Conservation (phyloP, 2,888 invertebrate genomes). For the Trilocha varians region DNA sequence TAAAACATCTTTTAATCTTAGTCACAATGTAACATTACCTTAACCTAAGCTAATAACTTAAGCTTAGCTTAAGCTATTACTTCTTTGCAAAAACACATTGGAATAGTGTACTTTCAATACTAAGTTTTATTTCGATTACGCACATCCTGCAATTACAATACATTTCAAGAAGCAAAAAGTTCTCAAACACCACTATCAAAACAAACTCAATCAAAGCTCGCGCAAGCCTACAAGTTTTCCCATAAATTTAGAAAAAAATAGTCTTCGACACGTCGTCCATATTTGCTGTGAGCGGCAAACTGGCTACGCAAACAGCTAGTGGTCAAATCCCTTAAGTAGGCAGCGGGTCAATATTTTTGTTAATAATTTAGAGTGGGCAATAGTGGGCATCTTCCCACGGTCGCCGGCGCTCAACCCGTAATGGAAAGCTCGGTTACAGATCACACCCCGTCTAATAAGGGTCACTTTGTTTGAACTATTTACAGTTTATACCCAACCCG, state of each 20-base stretch:
- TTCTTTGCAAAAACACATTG: too few relatives aligned
- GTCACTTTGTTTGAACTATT: constrained; percentile 37
- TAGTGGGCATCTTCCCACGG: constrained; percentile 14
- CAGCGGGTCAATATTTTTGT: constrained; percentile 71
- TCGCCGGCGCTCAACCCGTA: constrained; percentile 15
- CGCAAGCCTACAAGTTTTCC: constrained; percentile 43
- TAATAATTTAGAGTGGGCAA: constrained; percentile 63
- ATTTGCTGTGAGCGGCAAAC: constrained; percentile 63
- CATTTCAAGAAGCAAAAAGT: too few relatives aligned
- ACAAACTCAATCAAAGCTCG: not conserved
- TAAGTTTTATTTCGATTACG: too few relatives aligned
- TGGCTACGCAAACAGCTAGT: constrained; percentile 60
- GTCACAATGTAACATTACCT: too few relatives aligned
- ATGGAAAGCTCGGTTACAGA: constrained; percentile 51
- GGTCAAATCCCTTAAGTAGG: constrained; percentile 73
- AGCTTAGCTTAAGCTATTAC: too few relatives aligned
- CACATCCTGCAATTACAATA: too few relatives aligned
- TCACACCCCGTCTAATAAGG: constrained; percentile 42
- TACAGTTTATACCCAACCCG: constrained; percentile 7
- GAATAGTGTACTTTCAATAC: too few relatives aligned
- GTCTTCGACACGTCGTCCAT: constrained; percentile 40
- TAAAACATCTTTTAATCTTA: too few relatives aligned
- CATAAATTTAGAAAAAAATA: constrained; percentile 59
- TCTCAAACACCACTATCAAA: too few relatives aligned
- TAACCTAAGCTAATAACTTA: too few relatives aligned